A percentile compares a stretch with the other conserved stretches of the same genome.
phyloP scores from a whole-genome alignment of 2,113 vertebrate genomes.

The Coptodon bakossiorum region DNA sequence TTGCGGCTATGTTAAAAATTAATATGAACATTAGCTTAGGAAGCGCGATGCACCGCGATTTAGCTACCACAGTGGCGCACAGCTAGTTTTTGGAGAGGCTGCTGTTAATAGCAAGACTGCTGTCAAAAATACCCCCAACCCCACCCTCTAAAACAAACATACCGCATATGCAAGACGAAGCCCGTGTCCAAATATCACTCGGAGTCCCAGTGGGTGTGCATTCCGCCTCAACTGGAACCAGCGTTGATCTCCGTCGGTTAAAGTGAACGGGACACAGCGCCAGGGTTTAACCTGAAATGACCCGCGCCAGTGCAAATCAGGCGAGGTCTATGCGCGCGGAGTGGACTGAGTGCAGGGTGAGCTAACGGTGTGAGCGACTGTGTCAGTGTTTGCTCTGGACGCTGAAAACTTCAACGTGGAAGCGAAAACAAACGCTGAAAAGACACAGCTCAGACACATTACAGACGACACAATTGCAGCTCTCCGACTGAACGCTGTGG shows the following conservation, averaged over 20 bases:
- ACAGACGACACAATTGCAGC: slow-evolving; percentile 29
- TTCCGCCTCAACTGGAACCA: slow-evolving; percentile 45
- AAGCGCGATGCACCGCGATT: not conserved
- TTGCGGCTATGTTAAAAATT: not conserved
- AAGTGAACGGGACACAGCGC: slow-evolving; percentile 40
- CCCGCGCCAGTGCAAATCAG: slow-evolving; percentile 49
- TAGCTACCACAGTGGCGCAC: not conserved
- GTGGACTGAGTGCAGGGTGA: not conserved
- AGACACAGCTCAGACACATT: not conserved
- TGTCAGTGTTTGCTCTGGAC: not conserved
- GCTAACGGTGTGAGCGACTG: not conserved
- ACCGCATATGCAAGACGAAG: slow-evolving; percentile 51
- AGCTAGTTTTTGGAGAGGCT: not conserved
- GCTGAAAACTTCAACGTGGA: slow-evolving; percentile 46
- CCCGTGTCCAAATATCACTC: slow-evolving; percentile 21
- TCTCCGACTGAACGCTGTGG: slow-evolving; percentile 49
- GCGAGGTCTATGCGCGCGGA: not conserved
- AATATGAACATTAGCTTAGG: not conserved
- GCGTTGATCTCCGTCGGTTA: slow-evolving; percentile 38
- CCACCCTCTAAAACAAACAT: slow-evolving; percentile 21
- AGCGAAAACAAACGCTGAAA: not conserved
- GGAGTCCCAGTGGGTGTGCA: slow-evolving; percentile 28
- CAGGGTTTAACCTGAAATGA: slow-evolving; percentile 66
- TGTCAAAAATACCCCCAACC: not conserved
- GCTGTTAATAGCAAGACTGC: slow-evolving; percentile 13